Evolutionary conservation across 2,888 invertebrate genomes (phyloP).

Genomic region (Aporophyla nigra): DNA sequence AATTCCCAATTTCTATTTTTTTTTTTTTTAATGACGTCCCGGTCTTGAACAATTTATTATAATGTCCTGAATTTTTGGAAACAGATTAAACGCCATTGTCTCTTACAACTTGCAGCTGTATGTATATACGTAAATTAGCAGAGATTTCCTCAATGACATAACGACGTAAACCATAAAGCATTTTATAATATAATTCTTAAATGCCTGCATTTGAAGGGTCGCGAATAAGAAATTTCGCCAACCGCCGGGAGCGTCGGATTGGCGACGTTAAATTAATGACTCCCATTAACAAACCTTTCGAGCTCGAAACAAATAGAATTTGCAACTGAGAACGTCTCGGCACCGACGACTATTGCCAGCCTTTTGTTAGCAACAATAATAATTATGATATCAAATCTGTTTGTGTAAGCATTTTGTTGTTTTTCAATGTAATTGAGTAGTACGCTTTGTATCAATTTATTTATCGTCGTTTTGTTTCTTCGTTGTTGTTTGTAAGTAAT

Average conservation of each 20-base stretch:
- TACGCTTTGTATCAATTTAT: slow-evolving; percentile 39
- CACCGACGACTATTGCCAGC: slow-evolving; percentile 27
- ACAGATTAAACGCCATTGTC: not conserved
- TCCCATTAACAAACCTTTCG: slow-evolving; percentile 75
- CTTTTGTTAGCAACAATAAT: slow-evolving; percentile 55
- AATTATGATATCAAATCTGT: slow-evolving; percentile 49
- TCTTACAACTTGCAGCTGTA: not conserved
- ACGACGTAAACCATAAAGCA: slow-evolving; percentile 15
- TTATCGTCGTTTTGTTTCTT: slow-evolving; percentile 8
- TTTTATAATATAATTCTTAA: slow-evolving; percentile 47
- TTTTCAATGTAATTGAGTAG: slow-evolving; percentile 34
- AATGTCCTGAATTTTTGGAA: not conserved
- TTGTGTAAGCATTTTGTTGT: slow-evolving; percentile 30
- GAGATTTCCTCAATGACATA: slow-evolving; percentile 20
- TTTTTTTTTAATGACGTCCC: too few relatives aligned
- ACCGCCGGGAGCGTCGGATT: slow-evolving; percentile 68
- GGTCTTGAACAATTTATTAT: not conserved
- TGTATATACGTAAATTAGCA: slow-evolving; percentile 1
- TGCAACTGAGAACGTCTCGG: slow-evolving; percentile 47
- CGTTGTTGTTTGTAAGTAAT: slow-evolving; percentile 9
- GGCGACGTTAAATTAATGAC: slow-evolving; percentile 76
- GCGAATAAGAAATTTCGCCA: slow-evolving; percentile 64
- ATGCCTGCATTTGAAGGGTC: slow-evolving; percentile 57
- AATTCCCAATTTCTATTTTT: not conserved
- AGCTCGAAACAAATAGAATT: slow-evolving; percentile 76